A percentile compares a stretch with the other conserved stretches of the same genome.
These are phyloP conservation scores for Grapholita molesta DNA, from an alignment of 1,140 invertebrate genomes.

Conservation along the genomic window DNA sequence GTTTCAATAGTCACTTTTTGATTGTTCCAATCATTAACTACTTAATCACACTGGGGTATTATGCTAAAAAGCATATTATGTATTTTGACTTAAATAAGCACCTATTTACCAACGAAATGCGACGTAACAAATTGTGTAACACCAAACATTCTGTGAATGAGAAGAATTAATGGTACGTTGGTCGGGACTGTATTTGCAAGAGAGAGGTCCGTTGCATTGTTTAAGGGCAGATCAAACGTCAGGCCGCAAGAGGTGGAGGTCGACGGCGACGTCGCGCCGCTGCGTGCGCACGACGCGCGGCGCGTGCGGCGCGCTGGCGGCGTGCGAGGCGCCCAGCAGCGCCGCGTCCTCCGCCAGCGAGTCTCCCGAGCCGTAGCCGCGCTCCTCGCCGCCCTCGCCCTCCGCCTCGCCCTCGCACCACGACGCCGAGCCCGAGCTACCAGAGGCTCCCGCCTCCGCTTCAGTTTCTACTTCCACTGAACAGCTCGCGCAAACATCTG, in stretches of 20 bases:
- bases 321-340: conserved; percentile 60
- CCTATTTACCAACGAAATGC: conserved; percentile 36
- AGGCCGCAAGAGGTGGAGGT: conserved; percentile 67
- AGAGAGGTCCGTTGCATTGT: conserved; percentile 8
- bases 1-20: conserved; percentile 37
- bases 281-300: conserved; percentile 55
- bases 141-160: conserved; percentile 27
- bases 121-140: conserved; percentile 10
- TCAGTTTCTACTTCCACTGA: conserved; percentile 70
- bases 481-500: conserved; percentile 69
- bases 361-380: conserved; percentile 77
- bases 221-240: conserved; percentile 52
- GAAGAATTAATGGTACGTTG: neutral
- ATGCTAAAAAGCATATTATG: conserved; percentile 21
- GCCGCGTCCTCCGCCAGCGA: conserved; percentile 78
- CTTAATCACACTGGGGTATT: conserved; percentile 33
- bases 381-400: conserved; percentile 66
- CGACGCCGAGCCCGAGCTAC: conserved; percentile 75
- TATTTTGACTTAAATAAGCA: conserved; percentile 40
- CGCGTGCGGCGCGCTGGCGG: conserved; percentile 33
- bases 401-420: conserved; percentile 73
- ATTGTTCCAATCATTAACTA: conserved; percentile 27
- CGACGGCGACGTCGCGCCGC: conserved; percentile 65
- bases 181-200: neutral
- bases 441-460: conserved; percentile 52